phyloP scores from a whole-genome alignment of 2,113 vertebrate genomes.

The Silurus asotus region DNA sequence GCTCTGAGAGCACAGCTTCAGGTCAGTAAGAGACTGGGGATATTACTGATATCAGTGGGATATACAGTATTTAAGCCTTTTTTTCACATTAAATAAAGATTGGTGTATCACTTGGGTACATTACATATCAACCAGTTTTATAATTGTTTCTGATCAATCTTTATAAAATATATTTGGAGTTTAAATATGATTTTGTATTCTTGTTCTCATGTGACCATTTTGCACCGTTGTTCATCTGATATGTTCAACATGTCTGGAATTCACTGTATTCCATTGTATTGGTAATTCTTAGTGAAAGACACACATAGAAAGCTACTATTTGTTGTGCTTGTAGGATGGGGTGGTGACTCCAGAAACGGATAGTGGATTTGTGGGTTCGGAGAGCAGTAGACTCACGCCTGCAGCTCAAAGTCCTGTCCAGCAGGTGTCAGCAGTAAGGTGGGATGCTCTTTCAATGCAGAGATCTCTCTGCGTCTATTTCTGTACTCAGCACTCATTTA shows the following conservation, averaged over 20 bases:
- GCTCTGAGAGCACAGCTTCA: conserved; percentile 53
- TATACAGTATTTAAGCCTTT: not conserved
- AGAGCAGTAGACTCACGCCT: conserved; percentile 79
- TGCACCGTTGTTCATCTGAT: not conserved
- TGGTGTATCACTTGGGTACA: too few relatives aligned
- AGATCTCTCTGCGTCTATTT: not conserved
- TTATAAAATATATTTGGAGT: not conserved
- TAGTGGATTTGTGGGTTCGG: conserved; percentile 91
- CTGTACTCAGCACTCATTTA: not conserved
- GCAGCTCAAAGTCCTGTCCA: conserved; percentile 72
- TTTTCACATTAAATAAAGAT: not conserved
- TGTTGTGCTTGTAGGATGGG: conserved; percentile 75
- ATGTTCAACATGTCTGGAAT: not conserved
- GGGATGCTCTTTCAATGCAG: conserved; percentile 17
- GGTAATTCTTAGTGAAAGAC: not conserved
- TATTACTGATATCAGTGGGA: not conserved
- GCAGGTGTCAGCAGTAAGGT: conserved; percentile 70
- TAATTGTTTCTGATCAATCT: not conserved
- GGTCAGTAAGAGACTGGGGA: conserved; percentile 54
- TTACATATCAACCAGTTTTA: too few relatives aligned
- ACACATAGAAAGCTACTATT: not conserved
- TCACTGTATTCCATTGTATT: not conserved
- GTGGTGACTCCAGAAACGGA: conserved; percentile 88
- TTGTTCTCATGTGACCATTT: not conserved
- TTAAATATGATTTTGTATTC: not conserved